Evolutionary conservation across 2,888 invertebrate species (phyloP), one percentile per base, ranked within the genome.

Genomic region (Venusia cambrica): DNA sequence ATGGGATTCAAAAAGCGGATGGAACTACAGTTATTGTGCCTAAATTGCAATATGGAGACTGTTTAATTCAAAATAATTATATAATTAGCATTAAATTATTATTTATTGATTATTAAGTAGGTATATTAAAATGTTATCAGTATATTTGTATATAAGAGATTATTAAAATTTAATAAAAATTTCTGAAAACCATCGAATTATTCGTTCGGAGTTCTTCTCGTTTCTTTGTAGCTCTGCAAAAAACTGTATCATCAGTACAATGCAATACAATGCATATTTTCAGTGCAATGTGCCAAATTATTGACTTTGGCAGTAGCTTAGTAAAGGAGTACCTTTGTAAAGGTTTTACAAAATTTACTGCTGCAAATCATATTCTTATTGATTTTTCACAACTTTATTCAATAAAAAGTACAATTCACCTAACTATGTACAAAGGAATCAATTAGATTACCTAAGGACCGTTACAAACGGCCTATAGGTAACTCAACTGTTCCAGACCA

Each of bases 21-120:
- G 93, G 89, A 89, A 54, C 79, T 93, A 15, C 93, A 93, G 62
- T 71, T 93, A 26, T 80, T 90, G 35, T 92, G 92, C 64, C 89
- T 93, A 26, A 85, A 87, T 48, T 77, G 80, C 46, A 74, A 77
- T 40, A 67, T 81, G 62, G 81, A 84, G 63, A 81, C 74, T 48
- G 71, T 85, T 30, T 84, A 66, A 26, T 33, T 12, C 26, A 13
- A n/a, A n/a, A 24, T 11, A 17, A 12, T 26, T 22, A 29, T 10
- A 8, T 24, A 14, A 28, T 12, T 3, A 42, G 49, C 45, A 54
- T 48, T 52, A 44, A 51, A 48, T 51, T 45, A 30, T 46, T 51
- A 45, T 48, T 49, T 48, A 52, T 45, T 36, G 32, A n/a, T 42
- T 32, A 21, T 35, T 36, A 41, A 44, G 35, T 26, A 30, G 25